Base-by-base conservation (phyloP, 2,888 invertebrate genomes). In the Minunthozetes semirufus region DNA sequence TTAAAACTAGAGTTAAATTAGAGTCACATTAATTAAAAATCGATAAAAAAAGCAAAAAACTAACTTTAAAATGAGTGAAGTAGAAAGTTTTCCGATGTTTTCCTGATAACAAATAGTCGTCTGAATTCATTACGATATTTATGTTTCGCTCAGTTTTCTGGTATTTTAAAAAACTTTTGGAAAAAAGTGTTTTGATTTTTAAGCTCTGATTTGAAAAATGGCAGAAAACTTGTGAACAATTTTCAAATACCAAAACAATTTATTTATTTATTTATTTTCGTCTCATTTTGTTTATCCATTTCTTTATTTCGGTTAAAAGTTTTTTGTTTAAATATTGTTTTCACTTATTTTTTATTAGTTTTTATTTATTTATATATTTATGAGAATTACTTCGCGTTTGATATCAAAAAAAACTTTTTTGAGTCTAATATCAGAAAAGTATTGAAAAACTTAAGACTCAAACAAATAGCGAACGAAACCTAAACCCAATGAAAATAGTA, bases 321-420 rank as follows among this genome's bases (percentile, higher is more conserved):
- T 66, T n/a, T 27, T 66, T 50, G 50, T 50, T 50, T 50, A 50
- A 42, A 17, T 17, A 19, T n/a, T n/a, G 19, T n/a, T 50, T 50
- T 19, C n/a, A 50, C 19, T 19, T n/a, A 50, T 19, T 9, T 48
- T 50, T 19, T 50, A 19, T 66, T n/a, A 33, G 17, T 33, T 66
- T 38, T 17, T 66, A 66, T n/a, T 66, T 29, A 66, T 66, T 66
- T 66, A 27, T 38, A 61, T 19, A 61, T 53, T 53, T 53, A 53
- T 53, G 8, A 53, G 53, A 42, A 42, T 42, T 42, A 42, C 42
- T 42, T 42, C 42, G 8, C 8, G 8, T 42, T 42, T 42, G 42
- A 9, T 42, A 42, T 42, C 42, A 11, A 42, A 42, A 42, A 42
- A 42, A 33, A 46, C 15, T 19, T 53, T 53, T 22, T 53, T 22